A percentile compares a stretch with the other conserved stretches of the same genome.
Conservation (phyloP, 2,113 vertebrate genomes). For the Pterocles burchelli region DNA sequence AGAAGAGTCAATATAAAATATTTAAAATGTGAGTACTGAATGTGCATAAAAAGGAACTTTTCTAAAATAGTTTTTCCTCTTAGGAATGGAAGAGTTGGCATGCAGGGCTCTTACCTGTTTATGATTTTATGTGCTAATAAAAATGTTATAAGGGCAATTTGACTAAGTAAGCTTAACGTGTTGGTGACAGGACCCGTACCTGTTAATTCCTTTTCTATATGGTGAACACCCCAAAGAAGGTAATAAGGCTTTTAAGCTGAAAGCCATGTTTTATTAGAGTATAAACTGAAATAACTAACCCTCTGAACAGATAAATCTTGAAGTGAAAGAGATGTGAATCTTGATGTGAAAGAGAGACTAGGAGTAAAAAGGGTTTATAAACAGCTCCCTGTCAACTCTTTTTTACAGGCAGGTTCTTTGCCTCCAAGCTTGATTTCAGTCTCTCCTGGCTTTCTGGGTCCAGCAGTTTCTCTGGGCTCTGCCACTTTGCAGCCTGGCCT, state of each 20-base stretch:
- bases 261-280: neutral
- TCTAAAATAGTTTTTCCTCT: neutral
- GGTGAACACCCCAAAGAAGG: neutral
- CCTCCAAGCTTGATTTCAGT: neutral
- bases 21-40: neutral
- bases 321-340: neutral
- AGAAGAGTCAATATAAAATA: neutral
- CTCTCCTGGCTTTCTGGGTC: neutral
- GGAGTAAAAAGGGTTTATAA: neutral
- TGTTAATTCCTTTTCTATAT: neutral
- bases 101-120: neutral
- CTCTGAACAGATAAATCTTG: neutral
- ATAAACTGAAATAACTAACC: neutral
- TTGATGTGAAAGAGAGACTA: neutral
- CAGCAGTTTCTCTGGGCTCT: neutral
- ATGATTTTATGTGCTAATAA: neutral
- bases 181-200: neutral
- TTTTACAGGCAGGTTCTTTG: neutral
- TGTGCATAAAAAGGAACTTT: neutral
- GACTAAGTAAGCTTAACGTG: neutral
- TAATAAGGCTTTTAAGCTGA: neutral
- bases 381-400: neutral
- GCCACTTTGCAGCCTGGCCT: neutral
- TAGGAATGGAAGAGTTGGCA: neutral
- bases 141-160: neutral